Conservation (phyloP, 2,113 vertebrate genomes). For the Puffinus mauretanicus region DNA sequence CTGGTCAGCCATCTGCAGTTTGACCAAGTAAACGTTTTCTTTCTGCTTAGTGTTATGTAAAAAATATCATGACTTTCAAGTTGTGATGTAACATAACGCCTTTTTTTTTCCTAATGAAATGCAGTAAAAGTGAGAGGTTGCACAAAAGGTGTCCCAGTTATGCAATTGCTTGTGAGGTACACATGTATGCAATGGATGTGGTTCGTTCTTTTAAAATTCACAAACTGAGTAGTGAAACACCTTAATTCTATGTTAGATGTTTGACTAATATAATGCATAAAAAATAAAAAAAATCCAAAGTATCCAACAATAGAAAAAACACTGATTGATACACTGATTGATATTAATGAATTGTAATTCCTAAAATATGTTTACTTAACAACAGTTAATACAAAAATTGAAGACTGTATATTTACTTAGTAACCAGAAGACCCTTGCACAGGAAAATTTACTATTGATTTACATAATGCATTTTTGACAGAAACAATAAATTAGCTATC, state of each 20-base stretch:
- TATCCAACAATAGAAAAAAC: background rate
- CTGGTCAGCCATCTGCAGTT: background rate
- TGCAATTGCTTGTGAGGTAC: rapidly evolving
- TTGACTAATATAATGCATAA: background rate
- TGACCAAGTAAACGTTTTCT: background rate
- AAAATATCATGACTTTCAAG: background rate
- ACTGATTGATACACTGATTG: background rate
- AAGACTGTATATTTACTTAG: background rate
- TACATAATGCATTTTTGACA: background rate
- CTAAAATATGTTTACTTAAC: background rate
- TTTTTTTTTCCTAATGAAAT: background rate
- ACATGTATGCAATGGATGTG: background rate
- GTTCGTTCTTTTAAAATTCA: background rate
- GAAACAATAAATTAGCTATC: background rate
- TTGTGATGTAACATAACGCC: background rate
- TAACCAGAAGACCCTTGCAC: background rate
- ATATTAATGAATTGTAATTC: background rate
- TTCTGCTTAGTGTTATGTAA: background rate
- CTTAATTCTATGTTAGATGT: background rate
- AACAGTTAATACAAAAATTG: background rate
- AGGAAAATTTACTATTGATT: background rate
- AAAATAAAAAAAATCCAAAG: background rate
- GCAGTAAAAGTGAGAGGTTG: background rate
- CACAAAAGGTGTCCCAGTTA: background rate
- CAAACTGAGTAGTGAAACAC: background rate